Evolutionary conservation across 1,140 invertebrate species (phyloP).

Genomic region (Chionoecetes opilio): DNA sequence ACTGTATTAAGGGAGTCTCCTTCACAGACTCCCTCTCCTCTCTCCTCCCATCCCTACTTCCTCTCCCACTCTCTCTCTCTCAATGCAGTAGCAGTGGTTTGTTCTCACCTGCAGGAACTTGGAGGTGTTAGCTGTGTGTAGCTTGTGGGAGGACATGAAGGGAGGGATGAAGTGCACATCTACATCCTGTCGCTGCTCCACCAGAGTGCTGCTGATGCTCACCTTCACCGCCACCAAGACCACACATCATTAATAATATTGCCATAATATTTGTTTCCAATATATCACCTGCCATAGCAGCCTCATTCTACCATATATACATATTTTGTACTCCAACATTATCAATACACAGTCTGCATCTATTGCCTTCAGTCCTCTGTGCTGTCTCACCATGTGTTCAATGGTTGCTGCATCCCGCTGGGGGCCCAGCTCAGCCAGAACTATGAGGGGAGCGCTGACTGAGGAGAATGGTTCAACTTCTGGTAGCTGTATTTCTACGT

Average conservation of each 20-base stretch:
- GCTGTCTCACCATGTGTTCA: constrained; percentile 88
- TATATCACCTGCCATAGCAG: neutral
- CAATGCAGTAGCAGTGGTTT: no score
- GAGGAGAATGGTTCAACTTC: constrained; percentile 89
- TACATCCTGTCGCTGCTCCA: constrained; percentile 85
- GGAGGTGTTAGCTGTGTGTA: constrained; percentile 91
- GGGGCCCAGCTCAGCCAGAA: constrained; percentile 90
- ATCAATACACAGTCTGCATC: no score
- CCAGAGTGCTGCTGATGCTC: constrained; percentile 72
- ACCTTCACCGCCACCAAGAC: constrained; percentile 62
- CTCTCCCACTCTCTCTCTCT: no score
- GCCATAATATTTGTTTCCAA: neutral
- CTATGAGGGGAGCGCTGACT: constrained; percentile 86
- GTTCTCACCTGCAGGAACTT: constrained; percentile 92
- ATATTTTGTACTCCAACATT: neutral
- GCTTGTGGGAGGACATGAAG: constrained; percentile 90
- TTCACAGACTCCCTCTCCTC: no score
- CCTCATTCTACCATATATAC: neutral
- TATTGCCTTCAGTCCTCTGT: neutral
- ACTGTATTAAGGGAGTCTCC: no score
- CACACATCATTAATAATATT: neutral
- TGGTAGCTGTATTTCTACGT: constrained; percentile 87
- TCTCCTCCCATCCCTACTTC: no score
- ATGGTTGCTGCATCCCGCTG: constrained; percentile 87
- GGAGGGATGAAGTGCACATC: constrained; percentile 92